Evolutionary conservation across 1,140 invertebrate species (phyloP), one percentile per base, ranked within the genome.

Genomic region (Caerostris darwini): DNA sequence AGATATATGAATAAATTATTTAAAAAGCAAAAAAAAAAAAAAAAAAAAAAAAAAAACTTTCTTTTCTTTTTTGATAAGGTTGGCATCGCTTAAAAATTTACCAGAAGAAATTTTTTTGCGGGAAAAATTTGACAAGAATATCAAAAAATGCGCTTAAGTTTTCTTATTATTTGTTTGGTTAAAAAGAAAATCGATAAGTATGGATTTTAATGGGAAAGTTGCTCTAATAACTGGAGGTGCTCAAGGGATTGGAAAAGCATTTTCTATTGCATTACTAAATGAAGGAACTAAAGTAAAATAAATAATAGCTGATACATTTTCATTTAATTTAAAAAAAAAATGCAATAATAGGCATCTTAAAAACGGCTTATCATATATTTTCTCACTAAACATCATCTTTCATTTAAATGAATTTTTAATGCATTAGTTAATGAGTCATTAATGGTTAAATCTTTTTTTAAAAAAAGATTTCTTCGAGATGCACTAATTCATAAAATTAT

Each of bases 171-270:
- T 64, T n/a, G 5, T 17, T 34, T 50, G 14, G 5, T 54, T 2
- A 14, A 82, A 82, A 10, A 54, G n/a, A 17, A 10, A 7, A 34
- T 14, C 50, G 17, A 19, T 53, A 14, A 83, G 12, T 89, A 91
- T 90, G 93, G 53, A 90, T 50, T 77, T 94, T 7, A 83, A 58
- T n/a, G 88, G 69, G 5, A 94, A 90, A 90, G 88, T 94, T 50
- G 93, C 71, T 53, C 10, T 94, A 14, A 56, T 94, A 83, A 94
- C 93, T 12, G 93, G 93, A 58, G 93, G 93, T 34, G 87, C 93
- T 50, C 58, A 83, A 86, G 93, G 93, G 3, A 82, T 94, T 19
- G 93, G 93, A 34, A 82, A 83, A 8, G 87, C 93, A n/a, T 71
- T 77, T 90, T 54, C 7, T n/a, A 5, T 7, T 7, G 88, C 86